Evolutionary conservation across 2,888 invertebrate genomes (phyloP).

Genomic region (Aplocera efformata): DNA sequence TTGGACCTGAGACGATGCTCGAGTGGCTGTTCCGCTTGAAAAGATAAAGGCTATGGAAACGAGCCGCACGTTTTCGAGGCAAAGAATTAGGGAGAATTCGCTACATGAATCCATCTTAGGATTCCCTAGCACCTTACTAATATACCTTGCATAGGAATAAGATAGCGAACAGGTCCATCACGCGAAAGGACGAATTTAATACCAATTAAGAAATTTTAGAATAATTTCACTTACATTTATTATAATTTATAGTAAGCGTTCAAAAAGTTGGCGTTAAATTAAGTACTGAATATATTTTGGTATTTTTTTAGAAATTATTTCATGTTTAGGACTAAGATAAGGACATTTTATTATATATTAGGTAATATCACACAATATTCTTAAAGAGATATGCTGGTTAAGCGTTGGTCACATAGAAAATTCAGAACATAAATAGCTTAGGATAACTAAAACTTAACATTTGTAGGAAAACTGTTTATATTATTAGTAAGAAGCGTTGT

Average conservation of each 20-base stretch:
- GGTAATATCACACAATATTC: conserved; percentile 78
- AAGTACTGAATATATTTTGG: conserved; percentile 74
- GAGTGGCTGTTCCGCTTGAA: conserved; percentile 20
- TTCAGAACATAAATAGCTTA: conserved; percentile 48
- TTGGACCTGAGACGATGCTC: conserved; percentile 28
- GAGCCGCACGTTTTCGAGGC: conserved; percentile 20
- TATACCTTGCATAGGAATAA: conserved; percentile 32
- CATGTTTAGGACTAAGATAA: conserved; percentile 58
- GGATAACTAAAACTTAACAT: conserved; percentile 35
- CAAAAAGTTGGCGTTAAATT: conserved; percentile 61
- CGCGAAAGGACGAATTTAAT: conserved; percentile 56
- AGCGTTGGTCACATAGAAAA: conserved; percentile 74
- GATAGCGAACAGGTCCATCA: conserved; percentile 33
- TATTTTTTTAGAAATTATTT: conserved; percentile 50
- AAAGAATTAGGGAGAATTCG: conserved; percentile 28
- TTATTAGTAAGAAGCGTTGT: conserved; percentile 24
- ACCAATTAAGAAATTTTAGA: conserved; percentile 50
- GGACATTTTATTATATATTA: conserved; percentile 69
- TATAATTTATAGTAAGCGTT: conserved; percentile 53
- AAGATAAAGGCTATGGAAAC: conserved; percentile 25
- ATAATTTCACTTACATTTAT: conserved; percentile 49
- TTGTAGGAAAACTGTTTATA: conserved; percentile 19
- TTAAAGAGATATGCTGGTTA: conserved; percentile 77
- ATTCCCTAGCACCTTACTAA: conserved; percentile 43
- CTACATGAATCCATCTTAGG: conserved; percentile 34